phyloP scores from a whole-genome alignment of 1,140 invertebrate genomes.

The Eriocheir sinensis region DNA sequence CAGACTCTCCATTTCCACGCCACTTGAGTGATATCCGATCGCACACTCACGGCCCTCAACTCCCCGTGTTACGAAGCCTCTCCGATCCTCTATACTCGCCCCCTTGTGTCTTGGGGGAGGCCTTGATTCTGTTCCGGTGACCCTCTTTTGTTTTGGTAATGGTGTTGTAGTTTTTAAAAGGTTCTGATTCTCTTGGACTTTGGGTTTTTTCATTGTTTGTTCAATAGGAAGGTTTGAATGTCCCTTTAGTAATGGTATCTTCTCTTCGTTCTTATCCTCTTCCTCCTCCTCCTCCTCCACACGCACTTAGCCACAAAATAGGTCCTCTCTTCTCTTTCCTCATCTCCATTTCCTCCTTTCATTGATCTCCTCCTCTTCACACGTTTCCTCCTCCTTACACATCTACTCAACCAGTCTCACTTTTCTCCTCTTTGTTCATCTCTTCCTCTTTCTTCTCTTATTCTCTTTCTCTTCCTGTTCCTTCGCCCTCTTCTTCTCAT shows the following conservation, averaged over 20 bases:
- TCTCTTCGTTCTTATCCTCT: neutral
- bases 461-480: too few species aligned
- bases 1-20: neutral
- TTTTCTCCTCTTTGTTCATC: neutral
- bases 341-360: neutral
- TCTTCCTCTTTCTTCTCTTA: neutral
- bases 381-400: too few species aligned
- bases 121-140: too few species aligned
- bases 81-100: neutral
- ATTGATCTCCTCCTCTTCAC: too few species aligned
- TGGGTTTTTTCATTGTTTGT: too few species aligned
- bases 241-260: neutral
- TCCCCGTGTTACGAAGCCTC: neutral
- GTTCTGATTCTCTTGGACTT: neutral
- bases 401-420: neutral
- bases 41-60: neutral
- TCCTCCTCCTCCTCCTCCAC: neutral
- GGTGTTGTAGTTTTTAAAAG: neutral
- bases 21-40: slow-evolving; percentile 10
- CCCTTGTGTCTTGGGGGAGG: too few species aligned
- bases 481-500: too few species aligned
- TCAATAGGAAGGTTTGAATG: too few species aligned
- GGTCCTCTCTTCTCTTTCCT: neutral
- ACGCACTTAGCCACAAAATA: too few species aligned
- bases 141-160: too few species aligned